A percentile compares a stretch with the other conserved stretches of the same genome.
Conservation (phyloP, 1,140 invertebrate genomes). For the Protaetia brevitarsis region DNA sequence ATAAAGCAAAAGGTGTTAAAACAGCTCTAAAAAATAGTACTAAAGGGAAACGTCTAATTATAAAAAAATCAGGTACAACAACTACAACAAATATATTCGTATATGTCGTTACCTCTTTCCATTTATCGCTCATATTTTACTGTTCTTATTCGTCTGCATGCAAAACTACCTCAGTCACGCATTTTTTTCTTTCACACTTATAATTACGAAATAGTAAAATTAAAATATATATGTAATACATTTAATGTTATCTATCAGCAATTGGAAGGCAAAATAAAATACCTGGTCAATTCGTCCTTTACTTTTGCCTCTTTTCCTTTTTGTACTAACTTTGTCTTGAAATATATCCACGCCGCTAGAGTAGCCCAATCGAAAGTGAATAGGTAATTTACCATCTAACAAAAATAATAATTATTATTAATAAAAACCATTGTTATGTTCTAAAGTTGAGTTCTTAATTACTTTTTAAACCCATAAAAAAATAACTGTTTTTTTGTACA, state of each 20-base stretch:
- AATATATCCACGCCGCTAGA: conserved; percentile 30
- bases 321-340: conserved; percentile 33
- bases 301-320: conserved; percentile 34
- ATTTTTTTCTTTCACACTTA: background rate
- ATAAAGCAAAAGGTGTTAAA: no score
- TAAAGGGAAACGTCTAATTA: no score
- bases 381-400: conserved; percentile 43
- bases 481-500: no score
- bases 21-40: no score
- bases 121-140: no score
- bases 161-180: background rate
- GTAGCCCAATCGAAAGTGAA: conserved; percentile 42
- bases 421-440: no score
- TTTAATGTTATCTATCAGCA: conserved; percentile 17
- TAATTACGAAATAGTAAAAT: background rate
- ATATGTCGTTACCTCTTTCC: no score
- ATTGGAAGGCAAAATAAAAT: conserved; percentile 40
- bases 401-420: background rate
- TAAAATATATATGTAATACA: conserved; percentile 5
- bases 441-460: no score
- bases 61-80: no score
- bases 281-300: conserved; percentile 39
- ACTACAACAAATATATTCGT: no score
- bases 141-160: no score
- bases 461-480: no score